phyloP scores from a whole-genome alignment of 2,888 invertebrate genomes.

The Anthrax anthrax region DNA sequence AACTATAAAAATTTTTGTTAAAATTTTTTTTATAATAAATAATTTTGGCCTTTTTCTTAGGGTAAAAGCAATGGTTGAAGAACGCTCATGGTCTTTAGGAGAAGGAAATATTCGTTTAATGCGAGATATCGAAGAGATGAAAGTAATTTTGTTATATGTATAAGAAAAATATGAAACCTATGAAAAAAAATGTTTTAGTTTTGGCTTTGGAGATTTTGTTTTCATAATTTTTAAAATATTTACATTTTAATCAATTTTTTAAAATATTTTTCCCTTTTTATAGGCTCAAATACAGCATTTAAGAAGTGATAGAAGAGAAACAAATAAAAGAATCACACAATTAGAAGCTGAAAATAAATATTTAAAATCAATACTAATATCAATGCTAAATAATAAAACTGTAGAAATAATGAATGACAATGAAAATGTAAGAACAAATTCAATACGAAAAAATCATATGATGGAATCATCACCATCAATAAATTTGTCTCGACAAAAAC shows the following conservation, averaged over 20 bases:
- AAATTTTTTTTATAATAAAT: background rate
- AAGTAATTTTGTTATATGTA: constrained; percentile 19
- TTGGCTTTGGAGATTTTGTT: too few species aligned
- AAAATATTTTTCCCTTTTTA: constrained; percentile 20
- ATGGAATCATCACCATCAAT: background rate
- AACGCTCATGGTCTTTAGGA: constrained; percentile 33
- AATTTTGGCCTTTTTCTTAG: constrained; percentile 13
- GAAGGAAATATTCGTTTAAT: constrained; percentile 30
- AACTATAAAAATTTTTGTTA: background rate
- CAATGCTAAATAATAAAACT: constrained; percentile 23
- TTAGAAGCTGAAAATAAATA: constrained; percentile 52
- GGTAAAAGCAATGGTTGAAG: constrained; percentile 34
- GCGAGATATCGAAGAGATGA: constrained; percentile 33
- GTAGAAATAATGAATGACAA: constrained; percentile 29
- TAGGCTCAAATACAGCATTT: constrained; percentile 52
- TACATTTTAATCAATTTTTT: background rate
- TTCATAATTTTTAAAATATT: too few species aligned
- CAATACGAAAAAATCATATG: background rate
- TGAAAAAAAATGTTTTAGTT: background rate
- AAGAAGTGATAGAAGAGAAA: constrained; percentile 47
- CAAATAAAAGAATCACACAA: constrained; percentile 50
- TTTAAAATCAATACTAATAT: constrained; percentile 28
- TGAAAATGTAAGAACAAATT: constrained; percentile 13
- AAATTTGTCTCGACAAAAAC: background rate
- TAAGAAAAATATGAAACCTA: background rate